phyloP scores from a whole-genome alignment of 1,140 invertebrate species.

The Gonatopus flavifemur region DNA sequence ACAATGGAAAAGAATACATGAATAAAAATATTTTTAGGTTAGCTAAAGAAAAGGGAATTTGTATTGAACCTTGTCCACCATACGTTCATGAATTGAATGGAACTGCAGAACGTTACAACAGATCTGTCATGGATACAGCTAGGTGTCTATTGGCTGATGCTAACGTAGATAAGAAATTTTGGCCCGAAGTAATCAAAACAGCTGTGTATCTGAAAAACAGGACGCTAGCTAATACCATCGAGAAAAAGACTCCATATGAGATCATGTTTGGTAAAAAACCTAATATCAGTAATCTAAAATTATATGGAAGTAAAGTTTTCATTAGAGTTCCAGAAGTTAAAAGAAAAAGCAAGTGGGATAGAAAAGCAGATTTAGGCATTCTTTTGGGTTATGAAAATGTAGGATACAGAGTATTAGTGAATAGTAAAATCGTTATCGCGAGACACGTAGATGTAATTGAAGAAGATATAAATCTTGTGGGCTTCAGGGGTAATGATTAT shows the following conservation, averaged over 20 bases:
- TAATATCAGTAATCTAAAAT: slow-evolving; percentile 33
- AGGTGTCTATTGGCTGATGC: slow-evolving; percentile 25
- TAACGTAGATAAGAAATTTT: slow-evolving; percentile 33
- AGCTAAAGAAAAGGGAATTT: background rate
- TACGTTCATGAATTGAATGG: no score
- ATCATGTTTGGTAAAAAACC: slow-evolving; percentile 40
- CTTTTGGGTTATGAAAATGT: slow-evolving; percentile 1
- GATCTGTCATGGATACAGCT: slow-evolving; percentile 25
- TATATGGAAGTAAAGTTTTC: slow-evolving; percentile 32
- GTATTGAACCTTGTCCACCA: background rate
- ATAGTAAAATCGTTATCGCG: slow-evolving; percentile 12
- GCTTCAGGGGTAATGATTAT: background rate
- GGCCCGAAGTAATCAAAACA: slow-evolving; percentile 35
- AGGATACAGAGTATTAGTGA: slow-evolving; percentile 8
- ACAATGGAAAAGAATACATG: slow-evolving; percentile 48
- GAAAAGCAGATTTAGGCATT: slow-evolving; percentile 29
- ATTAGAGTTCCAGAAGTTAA: slow-evolving; percentile 35
- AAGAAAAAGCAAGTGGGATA: slow-evolving; percentile 42
- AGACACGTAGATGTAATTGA: slow-evolving; percentile 15
- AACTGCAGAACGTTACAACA: no score
- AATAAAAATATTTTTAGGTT: slow-evolving; percentile 15
- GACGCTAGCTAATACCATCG: slow-evolving; percentile 39
- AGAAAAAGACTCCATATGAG: slow-evolving; percentile 41
- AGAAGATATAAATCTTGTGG: slow-evolving; percentile 5
- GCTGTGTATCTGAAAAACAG: slow-evolving; percentile 34